These are phyloP conservation scores for Phyllotis vaccarum DNA, from an alignment of 2,797 vertebrate genomes.

Conservation along the genomic window DNA sequence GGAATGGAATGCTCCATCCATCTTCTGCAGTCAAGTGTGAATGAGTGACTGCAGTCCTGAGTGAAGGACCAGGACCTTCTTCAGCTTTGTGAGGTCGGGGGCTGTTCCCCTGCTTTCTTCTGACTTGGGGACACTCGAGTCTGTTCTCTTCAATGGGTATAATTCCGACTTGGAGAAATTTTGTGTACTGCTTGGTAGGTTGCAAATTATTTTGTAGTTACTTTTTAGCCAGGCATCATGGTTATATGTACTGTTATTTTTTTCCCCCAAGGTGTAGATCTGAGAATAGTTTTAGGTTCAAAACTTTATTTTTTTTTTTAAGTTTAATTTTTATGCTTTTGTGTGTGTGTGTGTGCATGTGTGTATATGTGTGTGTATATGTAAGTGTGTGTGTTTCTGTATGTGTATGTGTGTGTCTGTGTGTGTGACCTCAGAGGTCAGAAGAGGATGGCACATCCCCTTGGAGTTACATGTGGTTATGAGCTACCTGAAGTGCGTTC, in stretches of 20 bases:
- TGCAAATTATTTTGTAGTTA: conserved; percentile 15
- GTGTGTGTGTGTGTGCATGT: neutral
- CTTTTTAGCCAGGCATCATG: conserved; percentile 33
- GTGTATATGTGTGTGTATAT: neutral
- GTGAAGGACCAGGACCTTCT: neutral
- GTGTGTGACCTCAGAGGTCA: neutral
- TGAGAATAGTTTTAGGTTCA: neutral
- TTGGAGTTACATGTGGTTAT: neutral
- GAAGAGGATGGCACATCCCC: neutral
- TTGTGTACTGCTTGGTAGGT: neutral
- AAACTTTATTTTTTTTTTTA: neutral
- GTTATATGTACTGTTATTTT: neutral
- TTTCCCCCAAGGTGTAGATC: neutral
- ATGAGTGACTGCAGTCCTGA: neutral
- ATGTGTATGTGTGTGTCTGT: neutral
- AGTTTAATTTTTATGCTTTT: too few relatives aligned
- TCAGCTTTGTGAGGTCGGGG: neutral
- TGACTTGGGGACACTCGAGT: neutral
- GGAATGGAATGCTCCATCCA: neutral
- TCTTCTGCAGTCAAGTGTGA: conserved; percentile 41
- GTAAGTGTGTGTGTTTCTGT: too few relatives aligned
- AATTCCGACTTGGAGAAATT: neutral
- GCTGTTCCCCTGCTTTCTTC: neutral
- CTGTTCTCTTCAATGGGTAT: neutral
- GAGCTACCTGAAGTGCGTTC: neutral